Base-by-base conservation (phyloP, 1,140 invertebrate genomes). In the Heliothis subflexa region DNA sequence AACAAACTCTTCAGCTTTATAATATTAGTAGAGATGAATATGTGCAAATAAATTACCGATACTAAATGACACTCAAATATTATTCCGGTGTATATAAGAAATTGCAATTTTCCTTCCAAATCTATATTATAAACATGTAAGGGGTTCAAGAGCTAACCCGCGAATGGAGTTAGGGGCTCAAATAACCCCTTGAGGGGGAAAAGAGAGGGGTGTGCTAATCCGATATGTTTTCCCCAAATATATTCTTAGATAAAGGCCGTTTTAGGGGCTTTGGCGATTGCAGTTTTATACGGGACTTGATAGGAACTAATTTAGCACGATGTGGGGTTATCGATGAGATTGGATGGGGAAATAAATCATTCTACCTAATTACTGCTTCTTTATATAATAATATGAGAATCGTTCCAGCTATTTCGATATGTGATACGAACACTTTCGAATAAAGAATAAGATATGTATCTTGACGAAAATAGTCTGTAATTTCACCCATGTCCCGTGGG, bases 211-310 rank as follows among this genome's bases (percentile, higher is more conserved):
- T 13, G 47, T 21, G 50, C 25, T 52, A 68, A 52, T 70, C 47
- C 66, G 66, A 70, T 70, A 70, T 70, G 66, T 25, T 52, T 55
- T 49, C 47, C 66, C 45, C 16, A 50, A 70, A 70, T 70, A 52
- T 66, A 47, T 66, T 70, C 47, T 13, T 28, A 66, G 66, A 70
- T 52, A 70, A 52, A 49, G 66, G 47, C 47, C 25, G 50, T 70
- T 66, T 70, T 49, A 18, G 12, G 66, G 13, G 7, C 1, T 50
- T 28, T 2, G 47, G 66, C 1, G 47, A 70, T 70, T 50, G 66
- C 40, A 28, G 50, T 70, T 70, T 52, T 70, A 68, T 68, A 70
- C 66, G 66, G 66, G 1, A 10, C 13, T n/a, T 9, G 11, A 54
- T 52, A 28, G 21, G 25, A n/a, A 14, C 50, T 71, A 55, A 71